These are phyloP conservation scores for Ormyrus nitidulus DNA, from an alignment of 2,888 invertebrate genomes.

Conservation along the genomic window DNA sequence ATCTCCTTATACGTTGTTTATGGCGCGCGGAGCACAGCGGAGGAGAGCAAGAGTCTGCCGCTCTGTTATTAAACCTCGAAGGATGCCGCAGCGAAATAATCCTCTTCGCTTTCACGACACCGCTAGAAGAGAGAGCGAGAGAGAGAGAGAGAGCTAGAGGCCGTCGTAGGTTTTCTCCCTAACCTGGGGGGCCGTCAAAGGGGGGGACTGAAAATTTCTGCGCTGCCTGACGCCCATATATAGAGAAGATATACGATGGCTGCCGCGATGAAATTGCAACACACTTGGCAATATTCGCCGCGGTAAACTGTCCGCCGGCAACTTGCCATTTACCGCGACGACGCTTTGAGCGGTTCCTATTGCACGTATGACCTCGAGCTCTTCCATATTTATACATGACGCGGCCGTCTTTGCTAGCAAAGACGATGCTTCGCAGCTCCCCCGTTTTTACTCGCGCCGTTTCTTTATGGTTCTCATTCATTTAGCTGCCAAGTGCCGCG, in stretches of 20 bases:
- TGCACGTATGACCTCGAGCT: not conserved
- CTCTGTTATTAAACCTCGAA: slow-evolving; percentile 64
- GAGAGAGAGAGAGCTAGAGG: too few relatives aligned
- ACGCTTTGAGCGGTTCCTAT: not conserved
- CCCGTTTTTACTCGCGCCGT: too few relatives aligned
- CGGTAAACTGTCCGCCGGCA: slow-evolving; percentile 39
- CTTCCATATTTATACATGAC: not conserved
- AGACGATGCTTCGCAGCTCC: too few relatives aligned
- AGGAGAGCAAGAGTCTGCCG: not conserved
- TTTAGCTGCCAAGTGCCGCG: too few relatives aligned
- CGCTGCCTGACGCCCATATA: too few relatives aligned
- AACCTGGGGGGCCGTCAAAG: too few relatives aligned
- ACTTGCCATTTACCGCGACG: slow-evolving; percentile 7
- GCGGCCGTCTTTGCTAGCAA: too few relatives aligned
- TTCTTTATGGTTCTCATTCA: too few relatives aligned
- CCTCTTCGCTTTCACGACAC: slow-evolving; percentile 45
- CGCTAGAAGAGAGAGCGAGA: too few relatives aligned
- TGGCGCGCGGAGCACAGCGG: not conserved
- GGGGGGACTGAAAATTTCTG: too few relatives aligned
- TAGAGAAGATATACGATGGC: not conserved
- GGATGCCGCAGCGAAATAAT: slow-evolving; percentile 59
- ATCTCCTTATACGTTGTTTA: slow-evolving; percentile 39
- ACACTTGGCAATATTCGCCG: slow-evolving; percentile 39
- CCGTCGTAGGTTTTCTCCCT: too few relatives aligned
- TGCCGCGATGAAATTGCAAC: slow-evolving; percentile 19